Conservation (phyloP, 2,888 invertebrate genomes). For the Gasteruption jaculator region DNA sequence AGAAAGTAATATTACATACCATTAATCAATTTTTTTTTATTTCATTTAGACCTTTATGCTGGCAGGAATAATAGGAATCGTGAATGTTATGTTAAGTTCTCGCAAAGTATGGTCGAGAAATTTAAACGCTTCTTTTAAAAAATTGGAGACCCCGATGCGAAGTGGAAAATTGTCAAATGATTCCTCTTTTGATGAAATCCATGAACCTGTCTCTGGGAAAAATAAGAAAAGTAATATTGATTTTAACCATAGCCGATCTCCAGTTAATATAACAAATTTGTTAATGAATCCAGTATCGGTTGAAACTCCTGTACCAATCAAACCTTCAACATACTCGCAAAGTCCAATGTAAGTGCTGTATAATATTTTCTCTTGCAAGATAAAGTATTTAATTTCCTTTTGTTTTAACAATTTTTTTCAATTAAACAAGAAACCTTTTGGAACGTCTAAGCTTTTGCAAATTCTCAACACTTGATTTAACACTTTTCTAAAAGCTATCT, state of each 20-base stretch:
- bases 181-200: slow-evolving; percentile 9
- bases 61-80: slow-evolving; percentile 32
- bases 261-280: slow-evolving; percentile 29
- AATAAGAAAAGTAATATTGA: slow-evolving; percentile 13
- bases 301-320: slow-evolving; percentile 26
- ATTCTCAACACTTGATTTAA: too few species aligned
- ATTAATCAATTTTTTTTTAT: slow-evolving; percentile 6
- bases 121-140: slow-evolving; percentile 40
- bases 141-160: slow-evolving; percentile 32
- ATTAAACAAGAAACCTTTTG: too few species aligned
- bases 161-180: slow-evolving; percentile 14
- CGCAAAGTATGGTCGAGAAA: slow-evolving; percentile 19
- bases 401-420: too few species aligned
- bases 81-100: slow-evolving; percentile 31
- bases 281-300: slow-evolving; percentile 21
- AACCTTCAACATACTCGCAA: slow-evolving; percentile 19
- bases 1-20: slow-evolving; percentile 3
- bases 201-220: slow-evolving; percentile 3
- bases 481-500: too few species aligned
- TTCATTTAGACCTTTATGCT: slow-evolving; percentile 33
- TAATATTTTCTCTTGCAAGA: too few species aligned
- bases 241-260: slow-evolving; percentile 21
- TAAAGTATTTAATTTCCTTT: too few species aligned
- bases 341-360: slow-evolving; percentile 20
- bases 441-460: too few species aligned